Evolutionary conservation across 2,888 invertebrate species (phyloP), one percentile per base, ranked within the genome.

Genomic region (Griposia aprilina): DNA sequence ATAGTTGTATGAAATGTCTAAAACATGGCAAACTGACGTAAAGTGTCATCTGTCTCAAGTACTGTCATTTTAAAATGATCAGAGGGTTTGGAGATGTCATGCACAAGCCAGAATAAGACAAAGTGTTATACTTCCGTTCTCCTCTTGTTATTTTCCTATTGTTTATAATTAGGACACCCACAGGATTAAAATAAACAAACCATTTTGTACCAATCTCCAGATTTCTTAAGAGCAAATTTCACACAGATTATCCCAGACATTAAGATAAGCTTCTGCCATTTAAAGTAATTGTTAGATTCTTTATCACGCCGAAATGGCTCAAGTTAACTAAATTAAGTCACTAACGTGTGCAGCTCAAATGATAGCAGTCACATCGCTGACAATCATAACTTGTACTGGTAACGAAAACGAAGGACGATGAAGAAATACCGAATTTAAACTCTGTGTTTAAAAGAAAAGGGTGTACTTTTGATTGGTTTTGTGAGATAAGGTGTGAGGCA

Each of bases 401-500:
- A 87, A 84, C 85, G 76, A 84, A 83, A 86, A 70, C 76, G 89
- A 90, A 90, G 88, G 88, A 83, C 87, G 70, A 45, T 52, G 13
- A 1, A 0, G 11, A 13, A 26, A 7, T 52, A 20, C 15, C 50
- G n/a, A 88, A 90, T 89, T 83, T 74, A 50, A 70, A 84, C 90
- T 78, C 78, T 84, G 92, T 83, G 82, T 17, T 20, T 59, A 3
- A 80, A 0, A 63, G 0, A 1, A 52, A 85, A 93, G 83, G 88
- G 93, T 88, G 69, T 71, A 81, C 72, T 91, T 90, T 93, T 65
- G 85, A 79, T 74, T 90, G 93, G 69, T 62, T 13, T 66, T 3
- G 60, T 36, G 92, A 92, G 95, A 95, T 93, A 91, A 93, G 93
- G 93, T 93, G 92, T 91, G 94, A 92, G 94, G 92, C 84, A 89